These are phyloP conservation scores for Dromococcyx pavoninus DNA, from an alignment of 2,797 vertebrate genomes.

Conservation along the genomic window DNA sequence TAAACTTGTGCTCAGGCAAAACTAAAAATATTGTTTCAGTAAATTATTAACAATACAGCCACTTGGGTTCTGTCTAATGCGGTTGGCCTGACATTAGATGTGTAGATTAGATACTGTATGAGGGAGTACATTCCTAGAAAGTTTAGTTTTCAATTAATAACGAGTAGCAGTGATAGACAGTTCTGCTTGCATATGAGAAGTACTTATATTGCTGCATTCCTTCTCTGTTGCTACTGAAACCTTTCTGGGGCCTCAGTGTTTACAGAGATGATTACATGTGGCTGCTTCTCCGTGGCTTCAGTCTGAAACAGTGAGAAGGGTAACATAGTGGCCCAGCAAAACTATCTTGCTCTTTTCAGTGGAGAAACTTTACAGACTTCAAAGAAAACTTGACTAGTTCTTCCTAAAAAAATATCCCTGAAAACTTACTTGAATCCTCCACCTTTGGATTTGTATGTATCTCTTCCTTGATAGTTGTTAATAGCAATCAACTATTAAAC, in stretches of 20 bases:
- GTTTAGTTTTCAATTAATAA: conserved; percentile 1
- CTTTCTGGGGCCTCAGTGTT: neutral
- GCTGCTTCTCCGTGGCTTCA: neutral
- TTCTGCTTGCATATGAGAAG: neutral
- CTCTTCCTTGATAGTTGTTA: neutral
- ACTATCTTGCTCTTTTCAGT: neutral
- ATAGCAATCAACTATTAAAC: neutral
- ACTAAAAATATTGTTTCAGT: conserved; percentile 26
- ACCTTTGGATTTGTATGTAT: neutral
- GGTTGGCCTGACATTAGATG: neutral
- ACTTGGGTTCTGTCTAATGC: neutral
- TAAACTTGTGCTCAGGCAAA: conserved; percentile 16
- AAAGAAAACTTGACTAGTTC: neutral
- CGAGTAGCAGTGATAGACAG: neutral
- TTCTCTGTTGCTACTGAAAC: neutral
- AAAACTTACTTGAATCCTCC: neutral
- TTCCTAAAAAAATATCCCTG: neutral
- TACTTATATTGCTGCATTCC: neutral
- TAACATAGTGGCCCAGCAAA: neutral
- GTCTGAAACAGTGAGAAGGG: neutral
- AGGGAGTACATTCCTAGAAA: conserved; percentile 21
- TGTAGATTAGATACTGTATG: neutral
- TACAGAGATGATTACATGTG: neutral
- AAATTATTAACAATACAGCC: conserved; percentile 35
- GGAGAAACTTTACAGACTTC: neutral